Conservation (phyloP, 2,888 invertebrate genomes). For the Alcis repandata region DNA sequence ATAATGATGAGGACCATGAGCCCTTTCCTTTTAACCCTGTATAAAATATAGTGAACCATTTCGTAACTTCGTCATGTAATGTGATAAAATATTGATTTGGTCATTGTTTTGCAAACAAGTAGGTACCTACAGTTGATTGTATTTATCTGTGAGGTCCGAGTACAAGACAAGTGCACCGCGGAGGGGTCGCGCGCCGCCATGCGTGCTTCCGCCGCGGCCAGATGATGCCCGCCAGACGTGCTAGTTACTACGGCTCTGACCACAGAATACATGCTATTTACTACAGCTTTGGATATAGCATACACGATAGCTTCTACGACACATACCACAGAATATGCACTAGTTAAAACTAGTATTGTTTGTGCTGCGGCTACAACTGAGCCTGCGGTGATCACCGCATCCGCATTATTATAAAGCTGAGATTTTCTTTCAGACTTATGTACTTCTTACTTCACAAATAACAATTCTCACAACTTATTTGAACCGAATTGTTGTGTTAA, state of each 20-base stretch:
- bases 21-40: no score
- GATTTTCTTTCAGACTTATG: not conserved
- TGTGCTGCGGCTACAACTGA: not conserved
- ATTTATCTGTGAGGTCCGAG: not conserved
- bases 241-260: not conserved
- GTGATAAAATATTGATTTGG: not conserved
- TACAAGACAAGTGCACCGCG: slow-evolving; percentile 25
- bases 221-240: slow-evolving; percentile 20
- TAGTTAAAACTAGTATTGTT: not conserved
- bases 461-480: not conserved
- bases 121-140: not conserved
- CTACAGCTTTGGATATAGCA: not conserved
- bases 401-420: not conserved
- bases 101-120: not conserved
- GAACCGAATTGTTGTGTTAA: not conserved
- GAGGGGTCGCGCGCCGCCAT: slow-evolving; percentile 54
- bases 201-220: slow-evolving; percentile 60
- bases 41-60: no score
- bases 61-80: no score
- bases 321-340: not conserved
- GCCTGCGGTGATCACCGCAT: slow-evolving; percentile 11
- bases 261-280: slow-evolving; percentile 1
- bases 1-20: no score
- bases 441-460: not conserved
- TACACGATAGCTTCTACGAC: not conserved